phyloP scores from a whole-genome alignment of 2,888 invertebrate species.

The Papilio protenor region DNA sequence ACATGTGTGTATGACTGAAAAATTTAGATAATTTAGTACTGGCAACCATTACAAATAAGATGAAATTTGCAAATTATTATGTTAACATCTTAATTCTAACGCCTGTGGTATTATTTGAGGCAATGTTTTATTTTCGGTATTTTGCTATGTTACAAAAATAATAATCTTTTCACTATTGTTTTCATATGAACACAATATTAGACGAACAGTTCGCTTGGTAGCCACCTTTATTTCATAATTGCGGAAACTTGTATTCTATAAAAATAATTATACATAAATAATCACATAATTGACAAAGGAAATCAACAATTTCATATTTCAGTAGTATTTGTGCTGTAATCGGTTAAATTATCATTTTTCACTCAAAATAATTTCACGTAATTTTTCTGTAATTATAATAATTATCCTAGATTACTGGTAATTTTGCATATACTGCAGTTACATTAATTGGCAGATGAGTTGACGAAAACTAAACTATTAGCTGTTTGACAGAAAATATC shows the following conservation, averaged over 20 bases:
- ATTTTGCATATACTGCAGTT: not conserved
- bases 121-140: not conserved
- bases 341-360: slow-evolving; percentile 19
- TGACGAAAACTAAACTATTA: not conserved
- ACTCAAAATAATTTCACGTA: slow-evolving; percentile 17
- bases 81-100: not conserved
- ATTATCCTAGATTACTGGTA: not conserved
- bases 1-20: slow-evolving; percentile 10
- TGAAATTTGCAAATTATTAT: not conserved
- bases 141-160: not conserved
- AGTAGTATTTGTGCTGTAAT: slow-evolving; percentile 8
- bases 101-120: not conserved
- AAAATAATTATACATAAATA: not conserved
- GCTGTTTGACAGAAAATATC: not conserved
- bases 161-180: not conserved
- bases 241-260: not conserved
- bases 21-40: slow-evolving; percentile 2
- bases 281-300: slow-evolving; percentile 21
- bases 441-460: not conserved
- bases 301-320: slow-evolving; percentile 36
- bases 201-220: not conserved
- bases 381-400: not conserved
- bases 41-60: not conserved
- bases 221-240: not conserved
- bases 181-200: not conserved